These are phyloP conservation scores for Apteryx mantelli DNA, from an alignment of 2,113 vertebrate species.

Conservation along the genomic window DNA sequence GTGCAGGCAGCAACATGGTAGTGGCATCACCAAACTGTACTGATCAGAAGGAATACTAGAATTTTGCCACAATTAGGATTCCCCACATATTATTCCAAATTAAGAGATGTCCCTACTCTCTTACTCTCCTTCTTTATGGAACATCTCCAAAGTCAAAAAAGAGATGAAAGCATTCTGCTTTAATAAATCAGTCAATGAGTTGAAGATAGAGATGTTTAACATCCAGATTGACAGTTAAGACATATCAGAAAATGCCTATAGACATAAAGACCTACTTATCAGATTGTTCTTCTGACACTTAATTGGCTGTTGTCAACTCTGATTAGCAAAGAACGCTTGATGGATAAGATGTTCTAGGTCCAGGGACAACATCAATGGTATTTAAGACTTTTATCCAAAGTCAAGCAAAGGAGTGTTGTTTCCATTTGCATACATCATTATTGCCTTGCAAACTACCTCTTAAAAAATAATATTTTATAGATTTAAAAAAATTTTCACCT, in stretches of 20 bases:
- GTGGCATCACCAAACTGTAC: background rate
- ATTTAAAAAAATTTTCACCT: background rate
- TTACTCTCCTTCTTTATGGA: constrained; percentile 30
- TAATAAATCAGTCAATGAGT: constrained; percentile 56
- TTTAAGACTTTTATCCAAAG: constrained; percentile 15
- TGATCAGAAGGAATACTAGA: constrained; percentile 27
- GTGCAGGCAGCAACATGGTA: background rate
- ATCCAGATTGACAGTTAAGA: constrained; percentile 69
- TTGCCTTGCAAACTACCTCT: constrained; percentile 43
- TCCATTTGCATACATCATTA: background rate
- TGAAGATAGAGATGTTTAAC: constrained; percentile 66
- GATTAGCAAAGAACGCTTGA: background rate
- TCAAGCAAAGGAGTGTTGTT: constrained; percentile 1
- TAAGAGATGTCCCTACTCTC: constrained; percentile 5
- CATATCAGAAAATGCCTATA: constrained; percentile 65
- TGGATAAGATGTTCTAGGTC: background rate
- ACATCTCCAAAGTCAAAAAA: constrained; percentile 4
- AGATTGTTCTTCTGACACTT: constrained; percentile 72
- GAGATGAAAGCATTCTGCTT: constrained; percentile 25
- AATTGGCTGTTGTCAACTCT: constrained; percentile 58
- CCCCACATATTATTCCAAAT: constrained; percentile 50
- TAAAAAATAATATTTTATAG: constrained; percentile 17
- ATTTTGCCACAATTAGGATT: constrained; percentile 36
- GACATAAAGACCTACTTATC: constrained; percentile 66
- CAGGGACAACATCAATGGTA: constrained; percentile 26